A percentile compares a stretch with the other conserved stretches of the same genome.
phyloP scores from a whole-genome alignment of 2,113 vertebrate genomes.

The Rhizomys pruinosus region DNA sequence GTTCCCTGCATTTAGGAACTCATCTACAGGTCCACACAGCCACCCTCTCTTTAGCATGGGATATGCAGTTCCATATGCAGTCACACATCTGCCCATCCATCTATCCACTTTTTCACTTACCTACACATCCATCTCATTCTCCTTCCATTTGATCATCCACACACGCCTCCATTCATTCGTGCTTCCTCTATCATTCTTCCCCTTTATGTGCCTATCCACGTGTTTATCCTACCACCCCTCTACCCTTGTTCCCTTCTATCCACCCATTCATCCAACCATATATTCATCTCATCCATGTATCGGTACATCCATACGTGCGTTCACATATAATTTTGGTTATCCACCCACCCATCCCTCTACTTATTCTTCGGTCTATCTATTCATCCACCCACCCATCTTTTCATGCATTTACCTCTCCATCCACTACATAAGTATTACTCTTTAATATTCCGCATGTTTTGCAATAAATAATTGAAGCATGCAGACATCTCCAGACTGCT shows the following conservation, averaged over 20 bases:
- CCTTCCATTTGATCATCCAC: background rate
- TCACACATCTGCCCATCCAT: background rate
- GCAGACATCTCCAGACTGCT: background rate
- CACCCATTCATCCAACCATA: background rate
- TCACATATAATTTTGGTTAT: no score
- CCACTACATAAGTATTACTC: background rate
- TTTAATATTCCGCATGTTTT: background rate
- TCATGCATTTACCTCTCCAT: background rate
- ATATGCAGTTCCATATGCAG: no score
- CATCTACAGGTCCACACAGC: background rate
- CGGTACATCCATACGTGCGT: no score
- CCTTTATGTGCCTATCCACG: background rate
- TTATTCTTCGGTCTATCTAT: background rate
- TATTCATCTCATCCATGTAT: background rate
- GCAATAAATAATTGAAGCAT: background rate
- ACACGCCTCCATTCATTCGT: background rate
- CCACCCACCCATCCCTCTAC: background rate
- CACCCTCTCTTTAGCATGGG: no score
- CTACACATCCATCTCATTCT: no score
- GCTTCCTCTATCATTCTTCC: background rate
- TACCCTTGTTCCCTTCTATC: no score
- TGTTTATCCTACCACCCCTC: no score
- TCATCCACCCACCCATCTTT: background rate
- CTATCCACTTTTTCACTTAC: no score
- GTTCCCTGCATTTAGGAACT: background rate